Conservation (phyloP, 2,797 vertebrate genomes). For the Sebastes goodei region DNA sequence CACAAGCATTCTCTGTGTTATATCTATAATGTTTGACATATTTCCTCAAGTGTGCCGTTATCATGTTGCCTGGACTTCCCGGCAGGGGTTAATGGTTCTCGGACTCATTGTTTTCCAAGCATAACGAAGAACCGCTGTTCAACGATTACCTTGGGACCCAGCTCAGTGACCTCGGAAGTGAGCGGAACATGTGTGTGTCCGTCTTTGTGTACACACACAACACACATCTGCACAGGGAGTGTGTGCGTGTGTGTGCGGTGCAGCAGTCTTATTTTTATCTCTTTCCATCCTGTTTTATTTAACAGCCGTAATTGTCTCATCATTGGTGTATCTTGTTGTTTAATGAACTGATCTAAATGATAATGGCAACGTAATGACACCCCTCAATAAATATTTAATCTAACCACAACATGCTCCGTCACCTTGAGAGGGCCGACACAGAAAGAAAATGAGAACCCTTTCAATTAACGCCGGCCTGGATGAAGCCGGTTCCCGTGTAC, state of each 20-base stretch:
- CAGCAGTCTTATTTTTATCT: constrained; percentile 53
- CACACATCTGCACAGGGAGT: neutral
- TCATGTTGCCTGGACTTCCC: neutral
- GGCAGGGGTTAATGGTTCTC: constrained; percentile 33
- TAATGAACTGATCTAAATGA: constrained; percentile 87
- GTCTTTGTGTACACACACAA: neutral
- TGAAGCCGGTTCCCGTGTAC: constrained; percentile 44
- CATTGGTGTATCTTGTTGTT: constrained; percentile 80
- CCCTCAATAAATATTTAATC: constrained; percentile 86
- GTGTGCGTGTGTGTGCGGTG: neutral
- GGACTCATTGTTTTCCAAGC: constrained; percentile 38
- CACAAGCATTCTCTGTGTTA: neutral
- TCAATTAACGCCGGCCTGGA: constrained; percentile 69
- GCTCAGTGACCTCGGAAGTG: constrained; percentile 56
- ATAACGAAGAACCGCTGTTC: constrained; percentile 33
- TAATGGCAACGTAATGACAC: constrained; percentile 82
- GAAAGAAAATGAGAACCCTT: constrained; percentile 59
- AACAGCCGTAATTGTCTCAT: constrained; percentile 80
- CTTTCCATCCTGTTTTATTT: constrained; percentile 78
- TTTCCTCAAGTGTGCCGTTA: neutral
- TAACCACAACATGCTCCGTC: constrained; percentile 74
- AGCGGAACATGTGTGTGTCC: neutral
- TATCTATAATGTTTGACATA: neutral
- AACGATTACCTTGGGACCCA: constrained; percentile 44
- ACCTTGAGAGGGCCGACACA: constrained; percentile 68